Base-by-base conservation (phyloP, 2,888 invertebrate genomes). In the Apodemia mormo region DNA sequence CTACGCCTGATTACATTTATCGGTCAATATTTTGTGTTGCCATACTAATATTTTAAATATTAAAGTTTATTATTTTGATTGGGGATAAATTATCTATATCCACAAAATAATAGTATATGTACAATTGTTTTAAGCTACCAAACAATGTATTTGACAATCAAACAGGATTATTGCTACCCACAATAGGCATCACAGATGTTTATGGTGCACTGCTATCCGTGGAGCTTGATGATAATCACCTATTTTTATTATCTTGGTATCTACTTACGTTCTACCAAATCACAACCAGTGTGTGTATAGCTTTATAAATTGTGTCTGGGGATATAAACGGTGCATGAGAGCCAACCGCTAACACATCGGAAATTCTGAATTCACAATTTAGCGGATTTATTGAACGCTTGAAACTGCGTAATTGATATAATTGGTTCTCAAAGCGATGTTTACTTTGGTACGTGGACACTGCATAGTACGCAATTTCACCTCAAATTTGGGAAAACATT, bases 291-390 rank as follows among this genome's bases (percentile, higher is more conserved):
- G 58, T 58, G 58, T 58, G 12, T 45, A 45, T 2, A 45, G 45
- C 45, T 45, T 58, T 29, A 58, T 30, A 58, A 30, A 58, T 10
- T 58, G 30, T 58, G 4, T 58, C 58, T 22, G 10, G 12, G 58
- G 12, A 12, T 58, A 30, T 58, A 12, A 58, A 12, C 33, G 30
- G 5, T 14, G 33, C 30, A 61, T 61, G 30, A 30, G 61, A 61
- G 61, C 12, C 33, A 61, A 33, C 61, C 61, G 33, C 61, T 61
- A 61, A 61, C 33, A 61, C 33, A 61, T 61, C 61, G 30, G 33
- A 33, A 61, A 61, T 61, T 61, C 61, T 61, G 61, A 12, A 61
- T 61, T 30, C 14, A 49, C 49, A 49, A 61, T 61, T 33, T 61
- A 33, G 33, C 33, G 30, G 61, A 30, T 61, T 61, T 61, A 61